A percentile compares a stretch with the other conserved stretches of the same genome.
Evolutionary conservation across 1,140 invertebrate species (phyloP).

Genomic region (Asbolus verrucosus): DNA sequence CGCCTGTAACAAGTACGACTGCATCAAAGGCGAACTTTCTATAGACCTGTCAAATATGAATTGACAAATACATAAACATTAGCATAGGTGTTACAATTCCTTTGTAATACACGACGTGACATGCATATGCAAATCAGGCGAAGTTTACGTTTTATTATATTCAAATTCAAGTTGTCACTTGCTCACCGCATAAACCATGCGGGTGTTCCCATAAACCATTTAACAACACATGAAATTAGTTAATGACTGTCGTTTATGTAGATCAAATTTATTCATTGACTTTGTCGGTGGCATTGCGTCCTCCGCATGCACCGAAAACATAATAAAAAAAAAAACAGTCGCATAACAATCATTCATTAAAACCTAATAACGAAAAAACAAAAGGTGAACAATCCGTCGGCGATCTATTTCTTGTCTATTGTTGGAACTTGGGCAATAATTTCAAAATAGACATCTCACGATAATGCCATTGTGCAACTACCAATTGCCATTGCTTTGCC

Average conservation of each 20-base stretch:
- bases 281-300: background rate
- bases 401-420: background rate
- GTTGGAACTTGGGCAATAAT: background rate
- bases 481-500: background rate
- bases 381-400: background rate
- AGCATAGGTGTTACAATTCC: conserved; percentile 50
- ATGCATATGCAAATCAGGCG: conserved; percentile 46
- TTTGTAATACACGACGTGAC: conserved; percentile 48
- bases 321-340: no score
- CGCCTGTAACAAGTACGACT: background rate
- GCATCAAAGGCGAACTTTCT: background rate
- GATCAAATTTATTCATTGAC: conserved; percentile 6
- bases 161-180: conserved; percentile 39
- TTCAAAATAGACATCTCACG: conserved; percentile 4
- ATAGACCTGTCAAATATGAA: conserved; percentile 42
- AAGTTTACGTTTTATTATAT: conserved; percentile 49
- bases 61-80: conserved; percentile 49
- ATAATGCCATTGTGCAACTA: background rate
- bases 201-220: conserved; percentile 31
- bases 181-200: conserved; percentile 28
- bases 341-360: background rate
- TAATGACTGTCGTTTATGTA: conserved; percentile 33
- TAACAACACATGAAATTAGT: conserved; percentile 33
- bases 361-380: no score
- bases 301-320: no score